Evolutionary conservation across 2,113 vertebrate genomes (phyloP), one percentile per base, ranked within the genome.

Genomic region (Cyanoramphus novaezelandiae): DNA sequence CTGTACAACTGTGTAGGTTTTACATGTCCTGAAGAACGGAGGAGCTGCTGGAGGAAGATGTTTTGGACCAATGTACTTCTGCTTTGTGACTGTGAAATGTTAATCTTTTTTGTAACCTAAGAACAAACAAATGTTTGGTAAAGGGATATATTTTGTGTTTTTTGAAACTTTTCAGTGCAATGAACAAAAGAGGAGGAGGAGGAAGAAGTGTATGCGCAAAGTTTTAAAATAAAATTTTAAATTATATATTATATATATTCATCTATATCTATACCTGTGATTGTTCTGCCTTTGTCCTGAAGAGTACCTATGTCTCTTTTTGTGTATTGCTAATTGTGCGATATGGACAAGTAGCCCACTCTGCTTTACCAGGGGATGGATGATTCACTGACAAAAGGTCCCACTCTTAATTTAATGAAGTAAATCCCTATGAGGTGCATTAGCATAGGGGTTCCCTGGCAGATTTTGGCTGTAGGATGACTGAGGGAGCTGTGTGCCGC

Each of bases 51-150:
- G 80, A 93, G 89, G 91, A 88, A 93, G 86, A 80, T 93, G 82
- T 94, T 97, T 97, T 92, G 87, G 97, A 98, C 97, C 83, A 96
- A 77, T 97, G 97, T 97, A 97, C 82, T 96, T 98, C 96, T 95
- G 95, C 96, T 98, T 98, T 98, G 98, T 99, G 98, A 98, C 98
- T 98, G 98, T 99, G 98, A 98, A 98, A 97, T 97, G 97, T 97
- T 98, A 97, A 98, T 78, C 95, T 98, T 99, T 99, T 98, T 99
- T 99, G 98, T 99, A 99, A 98, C 97, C 96, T 67, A 85, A 95
- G 97, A 98, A 95, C 95, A 96, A 97, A 97, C 95, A 96, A 98
- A 95, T 93, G 97, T 98, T 98, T 97, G 96, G 98, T 98, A 97
- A 91, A 98, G 98, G 97, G 90, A 98, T 98, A 97, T 99, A 98